Conservation (phyloP, 2,888 invertebrate species). For the Amblyjoppa proteus region DNA sequence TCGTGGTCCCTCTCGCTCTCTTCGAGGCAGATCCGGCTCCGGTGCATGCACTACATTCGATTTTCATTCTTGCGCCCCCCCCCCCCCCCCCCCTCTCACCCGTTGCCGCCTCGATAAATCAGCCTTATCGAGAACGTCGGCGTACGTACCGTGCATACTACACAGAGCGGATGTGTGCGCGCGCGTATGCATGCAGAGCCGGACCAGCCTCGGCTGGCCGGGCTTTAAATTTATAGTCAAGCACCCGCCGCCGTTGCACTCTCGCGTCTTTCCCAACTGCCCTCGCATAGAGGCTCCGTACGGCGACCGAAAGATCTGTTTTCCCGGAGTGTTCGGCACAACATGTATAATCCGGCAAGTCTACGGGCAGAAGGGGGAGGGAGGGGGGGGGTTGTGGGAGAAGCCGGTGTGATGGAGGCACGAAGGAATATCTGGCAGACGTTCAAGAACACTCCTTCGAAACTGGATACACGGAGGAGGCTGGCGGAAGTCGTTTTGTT, state of each 20-base stretch:
- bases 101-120: slow-evolving; percentile 67
- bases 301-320: slow-evolving; percentile 41
- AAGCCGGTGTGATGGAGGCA: not conserved
- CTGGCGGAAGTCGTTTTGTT: slow-evolving; percentile 35
- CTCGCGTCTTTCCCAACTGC: slow-evolving; percentile 37
- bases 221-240: slow-evolving; percentile 54
- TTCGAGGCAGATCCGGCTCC: slow-evolving; percentile 24
- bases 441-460: slow-evolving; percentile 54
- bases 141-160: slow-evolving; percentile 42
- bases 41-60: slow-evolving; percentile 54
- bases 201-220: slow-evolving; percentile 37
- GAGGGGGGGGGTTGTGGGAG: not conserved
- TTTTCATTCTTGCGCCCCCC: slow-evolving; percentile 62
- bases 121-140: slow-evolving; percentile 69
- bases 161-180: slow-evolving; percentile 4
- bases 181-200: slow-evolving; percentile 12
- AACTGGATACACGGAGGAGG: slow-evolving; percentile 13
- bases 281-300: slow-evolving; percentile 20
- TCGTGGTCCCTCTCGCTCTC: slow-evolving; percentile 42
- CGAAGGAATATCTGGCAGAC: slow-evolving; percentile 60
- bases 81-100: slow-evolving; percentile 5
- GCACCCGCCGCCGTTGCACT: slow-evolving; percentile 12
- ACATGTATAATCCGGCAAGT: slow-evolving; percentile 49
- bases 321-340: slow-evolving; percentile 24
- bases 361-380: not conserved